These are phyloP conservation scores for Gallinago solitaria DNA, from an alignment of 2,797 vertebrate genomes.

Conservation along the genomic window DNA sequence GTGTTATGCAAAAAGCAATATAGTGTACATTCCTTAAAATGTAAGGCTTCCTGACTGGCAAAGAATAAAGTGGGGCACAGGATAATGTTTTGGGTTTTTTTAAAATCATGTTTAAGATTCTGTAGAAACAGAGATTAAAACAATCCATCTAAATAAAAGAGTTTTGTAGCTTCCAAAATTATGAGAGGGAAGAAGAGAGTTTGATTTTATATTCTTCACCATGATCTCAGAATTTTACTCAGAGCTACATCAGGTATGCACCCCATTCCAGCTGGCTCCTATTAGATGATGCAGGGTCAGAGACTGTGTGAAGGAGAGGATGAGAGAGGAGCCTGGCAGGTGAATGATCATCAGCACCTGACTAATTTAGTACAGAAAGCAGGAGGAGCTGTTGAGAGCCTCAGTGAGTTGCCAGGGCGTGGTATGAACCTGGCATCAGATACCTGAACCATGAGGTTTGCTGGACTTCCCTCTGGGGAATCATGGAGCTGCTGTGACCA, in stretches of 20 bases:
- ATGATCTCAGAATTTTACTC: background rate
- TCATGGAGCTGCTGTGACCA: background rate
- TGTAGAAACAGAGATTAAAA: background rate
- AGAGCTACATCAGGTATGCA: background rate
- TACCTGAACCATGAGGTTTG: background rate
- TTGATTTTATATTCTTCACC: background rate
- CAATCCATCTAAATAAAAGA: background rate
- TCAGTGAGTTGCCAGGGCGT: background rate
- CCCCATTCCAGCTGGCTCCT: background rate
- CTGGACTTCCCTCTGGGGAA: background rate
- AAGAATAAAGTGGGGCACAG: background rate
- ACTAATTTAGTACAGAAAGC: background rate
- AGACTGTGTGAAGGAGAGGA: background rate
- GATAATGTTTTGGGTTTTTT: background rate
- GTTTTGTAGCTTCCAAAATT: background rate
- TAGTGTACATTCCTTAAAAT: background rate
- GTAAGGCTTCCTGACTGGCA: background rate
- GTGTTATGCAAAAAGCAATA: background rate
- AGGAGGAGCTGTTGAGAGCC: background rate
- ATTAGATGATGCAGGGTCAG: background rate
- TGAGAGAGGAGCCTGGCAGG: background rate
- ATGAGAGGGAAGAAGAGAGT: background rate
- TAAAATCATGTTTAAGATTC: background rate
- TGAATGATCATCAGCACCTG: background rate
- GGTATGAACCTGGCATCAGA: background rate